Conservation (phyloP, 2,113 vertebrate species). For the Heloderma charlesbogerti region DNA sequence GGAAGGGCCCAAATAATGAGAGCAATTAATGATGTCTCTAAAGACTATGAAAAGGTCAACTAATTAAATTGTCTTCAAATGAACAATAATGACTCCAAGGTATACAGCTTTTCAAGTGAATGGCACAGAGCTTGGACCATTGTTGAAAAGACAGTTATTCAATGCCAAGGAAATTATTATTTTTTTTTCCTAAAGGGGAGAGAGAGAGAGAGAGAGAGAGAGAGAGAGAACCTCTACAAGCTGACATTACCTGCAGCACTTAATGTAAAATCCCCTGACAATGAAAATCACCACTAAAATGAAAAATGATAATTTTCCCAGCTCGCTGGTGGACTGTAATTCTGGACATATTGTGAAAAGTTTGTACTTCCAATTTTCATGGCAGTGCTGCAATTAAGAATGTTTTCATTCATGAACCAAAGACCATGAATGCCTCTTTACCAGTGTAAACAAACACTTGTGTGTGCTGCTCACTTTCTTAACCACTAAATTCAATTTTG, state of each 20-base stretch:
- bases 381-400: background rate
- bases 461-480: background rate
- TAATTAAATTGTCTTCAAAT: conserved; percentile 75
- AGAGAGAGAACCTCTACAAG: conserved; percentile 10
- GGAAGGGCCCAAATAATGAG: conserved; percentile 66
- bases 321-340: conserved; percentile 20
- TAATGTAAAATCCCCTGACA: conserved; percentile 42
- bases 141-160: conserved; percentile 48
- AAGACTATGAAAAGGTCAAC: conserved; percentile 65
- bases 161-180: conserved; percentile 44
- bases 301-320: conserved; percentile 56
- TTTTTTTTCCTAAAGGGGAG: background rate
- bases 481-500: no score
- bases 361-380: conserved; percentile 9
- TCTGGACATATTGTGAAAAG: conserved; percentile 1
- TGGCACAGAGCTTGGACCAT: conserved; percentile 29
- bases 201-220: conserved; percentile 8
- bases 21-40: conserved; percentile 63
- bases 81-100: conserved; percentile 59
- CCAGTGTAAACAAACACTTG: background rate
- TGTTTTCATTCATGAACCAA: background rate
- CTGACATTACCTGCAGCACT: conserved; percentile 41
- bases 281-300: conserved; percentile 47
- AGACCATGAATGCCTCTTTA: background rate
- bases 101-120: conserved; percentile 48